Conservation (phyloP, 2,113 vertebrate species). For the Toxotes jaculatrix region DNA sequence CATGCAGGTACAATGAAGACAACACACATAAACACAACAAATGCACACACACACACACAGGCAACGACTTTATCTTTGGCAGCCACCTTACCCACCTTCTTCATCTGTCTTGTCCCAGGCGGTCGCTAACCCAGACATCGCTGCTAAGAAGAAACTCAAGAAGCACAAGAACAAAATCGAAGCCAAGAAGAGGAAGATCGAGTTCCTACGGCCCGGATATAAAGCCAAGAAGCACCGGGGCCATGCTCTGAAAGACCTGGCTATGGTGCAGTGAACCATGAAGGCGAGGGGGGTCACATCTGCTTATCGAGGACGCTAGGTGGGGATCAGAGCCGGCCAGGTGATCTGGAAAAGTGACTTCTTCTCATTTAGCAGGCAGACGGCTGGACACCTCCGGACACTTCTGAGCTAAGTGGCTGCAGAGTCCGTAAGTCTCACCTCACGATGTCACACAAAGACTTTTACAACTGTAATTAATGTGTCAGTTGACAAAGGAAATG, state of each 20-base stretch:
- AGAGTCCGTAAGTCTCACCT: background rate
- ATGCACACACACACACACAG: background rate
- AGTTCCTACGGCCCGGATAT: slow-evolving; percentile 88
- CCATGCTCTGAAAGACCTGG: slow-evolving; percentile 89
- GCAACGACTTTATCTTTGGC: fast-evolving
- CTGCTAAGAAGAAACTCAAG: slow-evolving; percentile 95
- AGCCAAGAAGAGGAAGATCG: slow-evolving; percentile 95
- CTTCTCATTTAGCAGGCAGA: background rate
- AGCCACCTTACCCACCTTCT: background rate
- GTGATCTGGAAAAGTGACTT: background rate
- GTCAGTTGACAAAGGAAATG: no score
- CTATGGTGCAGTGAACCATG: slow-evolving; percentile 87
- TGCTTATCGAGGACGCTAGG: background rate
- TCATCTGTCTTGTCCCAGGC: slow-evolving; percentile 78
- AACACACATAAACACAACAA: background rate
- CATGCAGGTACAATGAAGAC: slow-evolving; percentile 86
- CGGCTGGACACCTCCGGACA: no score
- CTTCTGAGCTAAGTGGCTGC: background rate
- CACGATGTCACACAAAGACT: background rate
- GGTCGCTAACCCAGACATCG: slow-evolving; percentile 94
- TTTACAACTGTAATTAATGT: background rate
- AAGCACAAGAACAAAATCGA: slow-evolving; percentile 94
- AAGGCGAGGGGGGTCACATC: background rate
- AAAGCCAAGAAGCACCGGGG: slow-evolving; percentile 92
- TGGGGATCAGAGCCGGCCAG: background rate